Conservation (phyloP, 2,113 vertebrate species). For the Oxyura jamaicensis region DNA sequence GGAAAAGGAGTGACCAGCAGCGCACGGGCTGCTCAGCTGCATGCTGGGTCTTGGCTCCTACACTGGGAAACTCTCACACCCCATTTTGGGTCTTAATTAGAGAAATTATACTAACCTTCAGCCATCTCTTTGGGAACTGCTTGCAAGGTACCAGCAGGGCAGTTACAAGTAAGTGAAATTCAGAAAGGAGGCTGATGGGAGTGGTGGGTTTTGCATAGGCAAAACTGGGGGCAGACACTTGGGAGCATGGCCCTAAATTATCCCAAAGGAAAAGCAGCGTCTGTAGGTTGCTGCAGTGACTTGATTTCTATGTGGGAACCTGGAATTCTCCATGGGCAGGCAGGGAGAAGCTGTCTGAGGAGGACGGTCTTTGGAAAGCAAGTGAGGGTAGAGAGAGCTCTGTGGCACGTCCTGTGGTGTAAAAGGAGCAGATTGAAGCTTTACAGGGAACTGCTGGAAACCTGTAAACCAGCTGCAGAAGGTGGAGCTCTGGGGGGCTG, state of each 20-base stretch:
- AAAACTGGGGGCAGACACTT: neutral
- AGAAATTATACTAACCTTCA: neutral
- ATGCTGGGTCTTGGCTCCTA: accelerated
- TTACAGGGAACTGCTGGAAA: neutral
- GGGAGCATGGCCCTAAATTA: accelerated
- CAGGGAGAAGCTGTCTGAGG: neutral
- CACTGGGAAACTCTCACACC: neutral
- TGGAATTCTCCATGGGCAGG: neutral
- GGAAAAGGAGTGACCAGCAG: neutral
- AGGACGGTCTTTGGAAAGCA: neutral
- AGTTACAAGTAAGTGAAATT: neutral
- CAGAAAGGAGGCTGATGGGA: accelerated
- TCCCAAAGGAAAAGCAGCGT: neutral
- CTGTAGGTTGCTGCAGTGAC: neutral
- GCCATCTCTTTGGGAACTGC: accelerated
- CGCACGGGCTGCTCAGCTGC: accelerated
- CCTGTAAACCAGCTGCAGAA: neutral
- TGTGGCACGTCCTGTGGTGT: accelerated
- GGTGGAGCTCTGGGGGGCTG: neutral
- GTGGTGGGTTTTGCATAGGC: neutral
- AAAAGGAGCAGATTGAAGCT: accelerated
- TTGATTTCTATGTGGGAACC: neutral
- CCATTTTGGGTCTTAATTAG: neutral
- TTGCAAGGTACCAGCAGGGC: accelerated
- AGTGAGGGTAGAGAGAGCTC: neutral